These are phyloP conservation scores for Vandiemenella viatica DNA, from an alignment of 2,888 invertebrate genomes.

Conservation along the genomic window DNA sequence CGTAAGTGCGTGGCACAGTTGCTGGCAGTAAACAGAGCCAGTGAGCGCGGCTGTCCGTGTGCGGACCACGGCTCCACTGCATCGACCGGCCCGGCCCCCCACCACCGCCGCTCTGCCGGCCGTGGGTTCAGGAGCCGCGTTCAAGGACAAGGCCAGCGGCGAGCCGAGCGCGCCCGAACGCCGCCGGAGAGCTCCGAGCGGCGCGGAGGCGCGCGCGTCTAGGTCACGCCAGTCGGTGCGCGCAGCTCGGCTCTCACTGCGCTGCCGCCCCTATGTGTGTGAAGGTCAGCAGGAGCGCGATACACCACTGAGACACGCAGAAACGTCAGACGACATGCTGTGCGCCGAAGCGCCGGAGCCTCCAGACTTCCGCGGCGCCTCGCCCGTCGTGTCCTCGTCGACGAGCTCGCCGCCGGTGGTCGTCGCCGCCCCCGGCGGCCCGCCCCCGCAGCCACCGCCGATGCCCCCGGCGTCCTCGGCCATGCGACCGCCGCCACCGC, in stretches of 20 bases:
- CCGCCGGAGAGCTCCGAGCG: conserved; percentile 3
- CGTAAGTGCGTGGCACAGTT: too few relatives aligned
- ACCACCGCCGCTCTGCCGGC: conserved; percentile 3
- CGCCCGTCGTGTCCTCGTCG: conserved; percentile 22
- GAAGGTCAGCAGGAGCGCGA: conserved; percentile 9
- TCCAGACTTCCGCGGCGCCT: conserved; percentile 32
- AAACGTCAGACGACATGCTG: not conserved
- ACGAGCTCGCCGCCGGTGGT: conserved; percentile 11
- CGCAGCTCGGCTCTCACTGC: not conserved
- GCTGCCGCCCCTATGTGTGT: conserved; percentile 3
- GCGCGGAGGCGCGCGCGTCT: conserved; percentile 2
- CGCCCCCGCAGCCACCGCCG: conserved; percentile 35
- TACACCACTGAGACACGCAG: not conserved
- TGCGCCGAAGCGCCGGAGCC: not conserved
- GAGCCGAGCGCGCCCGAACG: conserved; percentile 9
- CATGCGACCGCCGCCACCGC: conserved; percentile 39
- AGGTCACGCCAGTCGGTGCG: conserved; percentile 8
- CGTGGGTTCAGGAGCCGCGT: conserved; percentile 32
- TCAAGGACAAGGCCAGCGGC: conserved; percentile 22
- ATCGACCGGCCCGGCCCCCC: conserved; percentile 4
- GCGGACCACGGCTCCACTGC: not conserved
- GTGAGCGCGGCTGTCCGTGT: too few relatives aligned
- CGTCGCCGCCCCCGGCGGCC: conserved; percentile 34
- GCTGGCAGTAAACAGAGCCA: too few relatives aligned
- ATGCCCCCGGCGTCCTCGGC: conserved; percentile 61